Evolutionary conservation across 2,888 invertebrate genomes (phyloP), one percentile per base, ranked within the genome.

Genomic region (Stratiomys singularior): DNA sequence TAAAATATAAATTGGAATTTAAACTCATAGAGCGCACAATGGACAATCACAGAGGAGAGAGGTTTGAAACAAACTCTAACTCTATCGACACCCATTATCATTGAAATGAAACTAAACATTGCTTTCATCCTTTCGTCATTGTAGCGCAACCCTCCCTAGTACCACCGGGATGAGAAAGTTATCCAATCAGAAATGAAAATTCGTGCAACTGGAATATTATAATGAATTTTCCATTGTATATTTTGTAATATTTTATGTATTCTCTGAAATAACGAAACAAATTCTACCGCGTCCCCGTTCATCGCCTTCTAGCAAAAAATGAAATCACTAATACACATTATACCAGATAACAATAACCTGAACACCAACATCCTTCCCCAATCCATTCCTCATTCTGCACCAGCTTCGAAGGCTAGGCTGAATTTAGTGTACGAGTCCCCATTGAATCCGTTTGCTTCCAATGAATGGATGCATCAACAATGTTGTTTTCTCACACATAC

Each of bases 171-270:
- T 78, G 79, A 80, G 77, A 72, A 77, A 80, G 79, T 80, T 80
- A 80, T 80, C 80, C 80, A 80, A 80, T 80, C 80, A 79, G 80
- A 80, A 79, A 77, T 79, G 79, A 78, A 80, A 80, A 79, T 78
- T 78, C 77, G 78, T 80, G 77, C 80, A 80, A 80, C 79, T 80
- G 78, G 78, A 80, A 80, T 80, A 80, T 80, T 79, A 79, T 80
- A 80, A 80, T 80, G 77, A 80, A 80, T 79, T 80, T 80, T 79
- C 78, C 76, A 80, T 80, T 80, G 80, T 80, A 52, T 78, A 56
- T 80, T 80, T 67, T 77, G 77, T 77, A 77, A 77, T 77, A 77
- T 44, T 46, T 64, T 64, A 28, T 76, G 58, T 64, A 76, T 60
- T 27, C 2, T 52, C 11, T 64, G 60, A 25, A 37, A 44, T 23